phyloP scores from a whole-genome alignment of 2,797 vertebrate species.

The Microcaecilia unicolor region DNA sequence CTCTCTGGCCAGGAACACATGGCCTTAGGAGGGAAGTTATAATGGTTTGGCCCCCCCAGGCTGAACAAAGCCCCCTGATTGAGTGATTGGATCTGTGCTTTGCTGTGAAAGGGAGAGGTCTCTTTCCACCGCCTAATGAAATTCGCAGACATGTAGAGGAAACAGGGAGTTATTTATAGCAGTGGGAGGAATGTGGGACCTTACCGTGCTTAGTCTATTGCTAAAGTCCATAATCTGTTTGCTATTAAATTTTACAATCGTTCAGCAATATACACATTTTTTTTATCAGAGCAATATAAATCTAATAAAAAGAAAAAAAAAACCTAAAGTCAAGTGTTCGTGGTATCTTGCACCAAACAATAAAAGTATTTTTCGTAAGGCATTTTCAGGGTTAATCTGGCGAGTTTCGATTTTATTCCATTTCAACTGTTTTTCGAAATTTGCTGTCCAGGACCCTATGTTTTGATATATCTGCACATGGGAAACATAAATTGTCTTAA shows the following conservation, averaged over 20 bases:
- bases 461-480: not conserved
- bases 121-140: slow-evolving; percentile 80
- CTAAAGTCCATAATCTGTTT: slow-evolving; percentile 69
- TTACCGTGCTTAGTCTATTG: slow-evolving; percentile 89
- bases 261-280: slow-evolving; percentile 44
- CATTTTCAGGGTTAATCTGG: not conserved
- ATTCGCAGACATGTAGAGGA: slow-evolving; percentile 81
- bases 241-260: slow-evolving; percentile 61
- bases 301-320: slow-evolving; percentile 25
- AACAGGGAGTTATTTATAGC: slow-evolving; percentile 86
- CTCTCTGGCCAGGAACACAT: slow-evolving; percentile 6
- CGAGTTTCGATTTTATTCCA: not conserved
- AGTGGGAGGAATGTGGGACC: slow-evolving; percentile 69
- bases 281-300: slow-evolving; percentile 23
- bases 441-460: not conserved
- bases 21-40: slow-evolving; percentile 10
- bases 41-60: slow-evolving; percentile 14
- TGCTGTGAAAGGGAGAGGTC: slow-evolving; percentile 24
- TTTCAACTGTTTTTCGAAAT: not conserved
- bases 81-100: slow-evolving; percentile 35
- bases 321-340: slow-evolving; percentile 15
- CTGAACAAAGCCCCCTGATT: slow-evolving; percentile 29
- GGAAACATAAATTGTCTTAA: not conserved
- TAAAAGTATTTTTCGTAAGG: slow-evolving; percentile 15
- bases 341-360: slow-evolving; percentile 10